Evolutionary conservation across 2,888 invertebrate species (phyloP), one percentile per base, ranked within the genome.

Genomic region (Branchipolynoe longqiensis): DNA sequence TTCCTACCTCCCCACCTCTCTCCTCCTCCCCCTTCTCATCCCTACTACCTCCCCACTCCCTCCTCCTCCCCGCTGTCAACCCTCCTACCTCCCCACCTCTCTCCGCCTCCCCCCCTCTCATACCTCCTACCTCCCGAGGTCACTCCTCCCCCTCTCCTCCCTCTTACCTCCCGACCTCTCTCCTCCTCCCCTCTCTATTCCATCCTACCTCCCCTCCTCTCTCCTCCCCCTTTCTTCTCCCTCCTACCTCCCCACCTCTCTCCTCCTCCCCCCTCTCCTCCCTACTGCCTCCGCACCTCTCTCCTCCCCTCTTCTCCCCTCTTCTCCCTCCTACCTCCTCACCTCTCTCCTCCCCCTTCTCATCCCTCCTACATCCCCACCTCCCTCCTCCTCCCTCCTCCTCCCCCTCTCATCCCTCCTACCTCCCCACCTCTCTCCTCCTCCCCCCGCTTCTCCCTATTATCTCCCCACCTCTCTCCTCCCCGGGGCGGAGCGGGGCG

Each of bases 1-100:
- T 40, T 8, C 41, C 73, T 73, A n/a, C 41, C 73, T 40, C 38
- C 73, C 73, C 73, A 38, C 38, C 6, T 31, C n/a, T 12, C 56
- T 22, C 6, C 56, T 25, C 18, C 56, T 8, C 3, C 56, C 56
- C 6, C 56, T 1, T 12, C 3, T 12, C 22, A 8, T 25, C 25
- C 3, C 18, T 56, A 48, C 48, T 48, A 18, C n/a, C n/a, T 58
- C 58, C 58, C 8, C 8, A 18, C 62, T 4, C 69, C 6, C 36
- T 38, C 36, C 8, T 36, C 25, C 14, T 69, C 6, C 38, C 69
- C 33, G 2, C 12, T 12, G 22, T 36, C 33, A 69, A 14, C 33
- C 69, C 33, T 36, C 69, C 69, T 36, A 18, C 33, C 12, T 38
- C 12, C 12, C 18, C 69, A 38, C 18, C 69, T 1, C 62, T 28